Conservation (phyloP, 2,797 vertebrate species). For the Thripadectes ignobilis region DNA sequence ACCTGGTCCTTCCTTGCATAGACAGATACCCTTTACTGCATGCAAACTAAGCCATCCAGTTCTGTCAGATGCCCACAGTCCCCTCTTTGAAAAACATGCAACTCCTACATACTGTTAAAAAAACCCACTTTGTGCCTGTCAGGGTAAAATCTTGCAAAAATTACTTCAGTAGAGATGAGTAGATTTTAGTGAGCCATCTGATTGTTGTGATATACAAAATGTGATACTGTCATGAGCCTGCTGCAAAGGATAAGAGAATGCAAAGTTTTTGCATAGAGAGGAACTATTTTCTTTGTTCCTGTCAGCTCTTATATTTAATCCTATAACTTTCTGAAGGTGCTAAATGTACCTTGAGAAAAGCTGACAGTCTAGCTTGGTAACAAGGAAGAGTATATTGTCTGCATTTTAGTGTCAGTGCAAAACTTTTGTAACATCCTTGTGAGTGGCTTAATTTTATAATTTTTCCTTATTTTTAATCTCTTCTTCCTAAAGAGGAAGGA, state of each 20-base stretch:
- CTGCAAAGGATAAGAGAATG: background rate
- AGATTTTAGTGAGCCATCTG: background rate
- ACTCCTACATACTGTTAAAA: background rate
- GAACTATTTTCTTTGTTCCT: background rate
- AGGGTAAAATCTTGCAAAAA: background rate
- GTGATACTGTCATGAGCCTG: background rate
- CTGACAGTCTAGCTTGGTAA: background rate
- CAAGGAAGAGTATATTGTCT: background rate
- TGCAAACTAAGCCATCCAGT: background rate
- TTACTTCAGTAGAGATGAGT: background rate
- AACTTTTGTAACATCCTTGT: background rate
- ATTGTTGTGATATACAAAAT: background rate
- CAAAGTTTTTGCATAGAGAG: background rate
- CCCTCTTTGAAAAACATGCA: background rate
- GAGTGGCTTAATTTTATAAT: background rate
- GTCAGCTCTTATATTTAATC: background rate
- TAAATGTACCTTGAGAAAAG: background rate
- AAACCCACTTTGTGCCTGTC: background rate
- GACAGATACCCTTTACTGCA: background rate
- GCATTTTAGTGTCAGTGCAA: background rate
- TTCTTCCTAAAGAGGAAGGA: background rate
- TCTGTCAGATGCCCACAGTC: background rate
- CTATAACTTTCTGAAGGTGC: background rate
- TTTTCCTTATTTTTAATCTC: background rate
- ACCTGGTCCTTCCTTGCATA: background rate